phyloP scores from a whole-genome alignment of 2,113 vertebrate species.

The Cryptotis parvus region DNA sequence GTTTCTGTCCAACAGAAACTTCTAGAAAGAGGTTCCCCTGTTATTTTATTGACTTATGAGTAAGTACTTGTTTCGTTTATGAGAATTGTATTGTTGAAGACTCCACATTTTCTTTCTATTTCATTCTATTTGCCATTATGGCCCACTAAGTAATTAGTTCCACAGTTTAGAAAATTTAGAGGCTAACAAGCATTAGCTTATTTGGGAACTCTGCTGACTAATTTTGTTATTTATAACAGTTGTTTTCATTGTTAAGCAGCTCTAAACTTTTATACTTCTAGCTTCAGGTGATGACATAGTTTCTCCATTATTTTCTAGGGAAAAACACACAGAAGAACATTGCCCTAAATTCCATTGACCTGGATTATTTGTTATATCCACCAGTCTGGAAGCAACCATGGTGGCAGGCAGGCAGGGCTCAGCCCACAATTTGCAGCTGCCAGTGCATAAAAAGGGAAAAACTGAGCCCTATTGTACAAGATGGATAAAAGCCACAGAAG shows the following conservation, averaged over 20 bases:
- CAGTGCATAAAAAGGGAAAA: neutral
- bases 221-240: conserved; percentile 71
- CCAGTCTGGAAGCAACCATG: too few relatives aligned
- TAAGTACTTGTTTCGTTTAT: conserved; percentile 62
- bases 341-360: neutral
- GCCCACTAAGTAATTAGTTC: conserved; percentile 69
- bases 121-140: conserved; percentile 73
- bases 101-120: conserved; percentile 54
- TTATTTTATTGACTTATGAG: neutral
- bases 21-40: neutral
- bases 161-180: conserved; percentile 70
- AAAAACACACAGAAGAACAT: neutral
- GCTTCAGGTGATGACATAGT: neutral
- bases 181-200: conserved; percentile 50
- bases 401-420: neutral
- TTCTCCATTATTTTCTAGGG: neutral
- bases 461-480: too few relatives aligned
- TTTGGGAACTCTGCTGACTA: conserved; percentile 62
- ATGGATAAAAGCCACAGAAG: too few relatives aligned
- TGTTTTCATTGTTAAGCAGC: neutral
- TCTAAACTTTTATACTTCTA: neutral
- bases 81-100: conserved; percentile 49
- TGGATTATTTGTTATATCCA: neutral
- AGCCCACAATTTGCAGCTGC: neutral
- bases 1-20: neutral